These are phyloP conservation scores for Catagonus wagneri DNA, from an alignment of 2,113 vertebrate genomes.

Conservation along the genomic window DNA sequence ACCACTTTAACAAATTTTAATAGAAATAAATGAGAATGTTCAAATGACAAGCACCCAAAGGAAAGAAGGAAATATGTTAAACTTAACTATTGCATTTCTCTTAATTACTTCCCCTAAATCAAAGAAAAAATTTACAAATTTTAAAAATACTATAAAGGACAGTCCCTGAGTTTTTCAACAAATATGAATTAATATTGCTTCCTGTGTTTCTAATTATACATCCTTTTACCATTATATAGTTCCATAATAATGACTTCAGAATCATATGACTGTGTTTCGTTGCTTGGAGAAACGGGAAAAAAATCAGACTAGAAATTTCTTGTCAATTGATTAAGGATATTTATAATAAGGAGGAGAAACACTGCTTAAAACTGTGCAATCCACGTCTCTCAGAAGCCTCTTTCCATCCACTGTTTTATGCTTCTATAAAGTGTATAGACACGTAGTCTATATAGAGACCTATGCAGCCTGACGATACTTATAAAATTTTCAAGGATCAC, in stretches of 20 bases:
- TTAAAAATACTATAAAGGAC: conserved; percentile 2
- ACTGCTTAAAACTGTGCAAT: not conserved
- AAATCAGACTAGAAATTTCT: not conserved
- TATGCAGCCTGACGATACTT: not conserved
- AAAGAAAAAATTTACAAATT: not conserved
- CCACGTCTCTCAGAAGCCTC: not conserved
- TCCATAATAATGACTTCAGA: not conserved
- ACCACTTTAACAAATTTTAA: conserved; percentile 63
- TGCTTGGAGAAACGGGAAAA: conserved; percentile 17
- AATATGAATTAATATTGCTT: conserved; percentile 17
- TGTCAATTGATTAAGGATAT: not conserved
- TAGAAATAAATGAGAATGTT: conserved; percentile 79
- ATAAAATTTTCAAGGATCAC: not conserved
- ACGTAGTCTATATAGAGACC: not conserved
- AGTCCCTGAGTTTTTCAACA: conserved; percentile 8
- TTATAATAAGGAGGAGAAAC: not conserved
- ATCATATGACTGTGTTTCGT: not conserved
- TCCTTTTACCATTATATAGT: not conserved
- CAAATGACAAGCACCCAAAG: conserved; percentile 56
- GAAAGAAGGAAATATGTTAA: conserved; percentile 45
- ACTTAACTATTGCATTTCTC: conserved; percentile 45
- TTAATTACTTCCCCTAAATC: conserved; percentile 47
- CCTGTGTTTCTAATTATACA: not conserved
- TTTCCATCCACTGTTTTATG: not conserved
- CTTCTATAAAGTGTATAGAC: not conserved